Evolutionary conservation across 2,797 vertebrate genomes (phyloP).

Genomic region (Rousettus madagascariensis): DNA sequence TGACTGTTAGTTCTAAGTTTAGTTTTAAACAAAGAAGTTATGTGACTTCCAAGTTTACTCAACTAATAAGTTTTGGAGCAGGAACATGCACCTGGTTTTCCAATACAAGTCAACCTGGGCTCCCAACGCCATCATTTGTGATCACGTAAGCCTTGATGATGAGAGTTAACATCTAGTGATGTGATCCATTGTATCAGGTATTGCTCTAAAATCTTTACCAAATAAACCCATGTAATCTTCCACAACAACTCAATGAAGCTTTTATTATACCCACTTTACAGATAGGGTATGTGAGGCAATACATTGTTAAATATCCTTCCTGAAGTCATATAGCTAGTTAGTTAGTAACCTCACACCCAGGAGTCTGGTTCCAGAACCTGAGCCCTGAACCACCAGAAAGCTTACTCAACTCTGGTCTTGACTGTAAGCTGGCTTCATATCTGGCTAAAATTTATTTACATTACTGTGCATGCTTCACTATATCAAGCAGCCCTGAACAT

Average conservation of each 20-base stretch:
- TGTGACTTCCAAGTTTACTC: not conserved
- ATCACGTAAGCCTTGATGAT: not conserved
- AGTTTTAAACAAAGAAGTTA: not conserved
- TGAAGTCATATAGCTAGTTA: not conserved
- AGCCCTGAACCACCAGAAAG: not conserved
- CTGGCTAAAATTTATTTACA: not conserved
- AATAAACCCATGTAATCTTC: not conserved
- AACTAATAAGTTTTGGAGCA: not conserved
- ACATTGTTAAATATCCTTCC: not conserved
- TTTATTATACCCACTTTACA: not conserved
- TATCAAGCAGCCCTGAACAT: not conserved
- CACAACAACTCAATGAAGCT: not conserved
- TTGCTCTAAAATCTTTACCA: not conserved
- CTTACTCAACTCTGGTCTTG: not conserved
- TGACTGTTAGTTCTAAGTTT: not conserved
- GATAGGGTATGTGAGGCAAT: not conserved
- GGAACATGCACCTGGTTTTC: not conserved
- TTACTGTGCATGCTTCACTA: not conserved
- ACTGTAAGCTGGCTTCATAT: not conserved
- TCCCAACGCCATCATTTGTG: not conserved
- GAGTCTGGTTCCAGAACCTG: not conserved
- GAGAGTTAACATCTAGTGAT: not conserved
- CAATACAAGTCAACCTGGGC: not conserved
- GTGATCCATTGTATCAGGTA: not conserved
- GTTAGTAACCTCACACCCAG: not conserved